Percentiles rank a stretch among this genome's conserved stretches.
phyloP scores from a whole-genome alignment of 2,113 vertebrate genomes.

The Microcebus griseorufus region DNA sequence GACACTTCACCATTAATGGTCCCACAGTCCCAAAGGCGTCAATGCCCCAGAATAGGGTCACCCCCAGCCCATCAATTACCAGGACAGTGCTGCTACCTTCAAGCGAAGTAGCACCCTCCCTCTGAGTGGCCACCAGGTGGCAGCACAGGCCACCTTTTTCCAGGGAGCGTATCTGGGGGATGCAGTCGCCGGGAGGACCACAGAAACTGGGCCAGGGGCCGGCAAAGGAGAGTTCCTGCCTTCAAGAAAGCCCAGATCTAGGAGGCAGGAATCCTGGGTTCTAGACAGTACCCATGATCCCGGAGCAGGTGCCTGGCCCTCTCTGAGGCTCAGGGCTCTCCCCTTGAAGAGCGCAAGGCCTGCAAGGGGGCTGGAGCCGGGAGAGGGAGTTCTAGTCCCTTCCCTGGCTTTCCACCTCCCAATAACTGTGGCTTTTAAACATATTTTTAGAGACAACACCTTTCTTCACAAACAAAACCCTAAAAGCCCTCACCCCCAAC shows the following conservation, averaged over 20 bases:
- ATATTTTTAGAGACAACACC: neutral
- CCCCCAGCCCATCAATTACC: neutral
- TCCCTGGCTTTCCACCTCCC: neutral
- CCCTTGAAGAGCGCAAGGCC: neutral
- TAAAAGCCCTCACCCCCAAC: neutral
- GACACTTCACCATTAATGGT: neutral
- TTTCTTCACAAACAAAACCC: conserved; percentile 22
- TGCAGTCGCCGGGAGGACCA: accelerated
- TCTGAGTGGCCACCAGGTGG: conserved; percentile 55
- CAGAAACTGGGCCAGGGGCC: accelerated
- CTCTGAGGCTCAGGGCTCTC: neutral
- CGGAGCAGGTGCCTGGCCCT: neutral
- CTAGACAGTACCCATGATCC: neutral
- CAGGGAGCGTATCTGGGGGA: too few relatives aligned
- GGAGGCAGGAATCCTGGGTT: neutral
- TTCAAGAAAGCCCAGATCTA: neutral
- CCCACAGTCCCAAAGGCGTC: neutral
- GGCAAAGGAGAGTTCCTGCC: neutral
- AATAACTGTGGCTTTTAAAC: neutral
- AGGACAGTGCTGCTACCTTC: neutral
- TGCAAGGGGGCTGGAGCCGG: neutral
- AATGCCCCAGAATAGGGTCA: neutral
- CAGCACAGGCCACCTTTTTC: conserved; percentile 68
- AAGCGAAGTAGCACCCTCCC: neutral
- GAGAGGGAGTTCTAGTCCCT: neutral